Percentiles rank a stretch among this genome's conserved stretches.
phyloP scores from a whole-genome alignment of 1,140 invertebrate species.

The Portunus trituberculatus region DNA sequence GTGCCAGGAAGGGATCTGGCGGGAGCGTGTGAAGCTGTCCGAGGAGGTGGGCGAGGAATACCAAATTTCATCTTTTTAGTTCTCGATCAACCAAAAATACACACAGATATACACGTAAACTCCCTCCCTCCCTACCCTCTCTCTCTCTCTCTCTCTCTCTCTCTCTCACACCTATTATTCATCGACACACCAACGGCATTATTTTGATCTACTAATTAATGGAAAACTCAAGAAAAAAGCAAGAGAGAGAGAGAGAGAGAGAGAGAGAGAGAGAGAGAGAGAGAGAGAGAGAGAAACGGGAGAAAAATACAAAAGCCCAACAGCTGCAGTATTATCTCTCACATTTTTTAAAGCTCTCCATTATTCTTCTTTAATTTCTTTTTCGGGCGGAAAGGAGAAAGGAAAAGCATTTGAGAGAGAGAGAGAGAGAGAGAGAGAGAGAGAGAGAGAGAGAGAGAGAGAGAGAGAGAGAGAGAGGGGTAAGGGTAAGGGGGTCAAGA shows the following conservation, averaged over 20 bases:
- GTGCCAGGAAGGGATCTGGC: not conserved
- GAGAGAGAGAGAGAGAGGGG: too few relatives aligned
- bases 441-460: too few relatives aligned
- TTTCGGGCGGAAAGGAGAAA: not conserved
- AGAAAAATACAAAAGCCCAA: too few relatives aligned
- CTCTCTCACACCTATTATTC: not conserved
- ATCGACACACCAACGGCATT: not conserved
- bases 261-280: not conserved
- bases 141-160: not conserved
- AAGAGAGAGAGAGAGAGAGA: not conserved
- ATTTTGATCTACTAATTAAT: not conserved
- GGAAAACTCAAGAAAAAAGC: not conserved
- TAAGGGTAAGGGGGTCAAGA: too few relatives aligned
- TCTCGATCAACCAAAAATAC: not conserved
- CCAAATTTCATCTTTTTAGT: not conserved
- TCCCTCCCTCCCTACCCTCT: not conserved
- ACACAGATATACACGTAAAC: too few relatives aligned
- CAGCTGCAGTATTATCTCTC: not conserved
- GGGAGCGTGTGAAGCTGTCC: not conserved
- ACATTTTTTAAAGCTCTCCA: not conserved
- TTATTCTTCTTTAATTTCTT: conserved; percentile 2
- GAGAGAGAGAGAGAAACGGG: too few relatives aligned
- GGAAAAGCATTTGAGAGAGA: not conserved
- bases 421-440: not conserved
- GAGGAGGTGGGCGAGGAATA: not conserved